Evolutionary conservation across 1,140 invertebrate genomes (phyloP), one percentile per base, ranked within the genome.

Genomic region (Psix sp.): DNA sequence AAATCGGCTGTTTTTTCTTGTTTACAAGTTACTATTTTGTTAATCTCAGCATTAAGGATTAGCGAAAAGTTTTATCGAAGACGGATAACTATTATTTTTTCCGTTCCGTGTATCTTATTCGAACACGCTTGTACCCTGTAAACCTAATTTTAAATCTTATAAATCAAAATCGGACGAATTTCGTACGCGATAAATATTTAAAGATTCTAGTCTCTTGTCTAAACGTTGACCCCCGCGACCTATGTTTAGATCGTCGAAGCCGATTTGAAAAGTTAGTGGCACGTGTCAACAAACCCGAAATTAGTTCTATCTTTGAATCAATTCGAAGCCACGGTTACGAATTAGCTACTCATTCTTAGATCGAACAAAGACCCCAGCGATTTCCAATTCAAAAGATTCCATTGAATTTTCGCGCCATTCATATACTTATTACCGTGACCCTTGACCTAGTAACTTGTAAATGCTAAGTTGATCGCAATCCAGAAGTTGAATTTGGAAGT

Each of bases 401-500:
- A 54, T 70, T 46, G 59, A 52, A 52, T 51, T 52, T 68, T 52
- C n/a, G 40, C 5, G 10, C 3, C 26, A 15, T 16, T 46, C 18
- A 46, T 42, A 9, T 56, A 60, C 74, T 70, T 80, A 72, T 77
- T 65, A 72, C 74, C 48, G 59, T 45, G 76, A 84, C 77, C 80
- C 78, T 75, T 74, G 77, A 82, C 80, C 81, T 67, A 56, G 46
- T 63, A 80, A 84, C 84, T 82, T 76, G 77, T 77, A 42, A 68
- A 45, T n/a, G 36, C n/a, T 43, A 26, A 73, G 78, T 83, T 80
- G 79, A 62, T 70, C 63, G n/a, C n/a, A n/a, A n/a, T n/a, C n/a
- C n/a, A n/a, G n/a, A n/a, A n/a, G n/a, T n/a, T n/a, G n/a, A n/a
- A n/a, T n/a, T n/a, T n/a, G n/a, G n/a, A n/a, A n/a, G n/a, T n/a